Conservation (phyloP, 2,888 invertebrate genomes). For the Marronus borbonicus region DNA sequence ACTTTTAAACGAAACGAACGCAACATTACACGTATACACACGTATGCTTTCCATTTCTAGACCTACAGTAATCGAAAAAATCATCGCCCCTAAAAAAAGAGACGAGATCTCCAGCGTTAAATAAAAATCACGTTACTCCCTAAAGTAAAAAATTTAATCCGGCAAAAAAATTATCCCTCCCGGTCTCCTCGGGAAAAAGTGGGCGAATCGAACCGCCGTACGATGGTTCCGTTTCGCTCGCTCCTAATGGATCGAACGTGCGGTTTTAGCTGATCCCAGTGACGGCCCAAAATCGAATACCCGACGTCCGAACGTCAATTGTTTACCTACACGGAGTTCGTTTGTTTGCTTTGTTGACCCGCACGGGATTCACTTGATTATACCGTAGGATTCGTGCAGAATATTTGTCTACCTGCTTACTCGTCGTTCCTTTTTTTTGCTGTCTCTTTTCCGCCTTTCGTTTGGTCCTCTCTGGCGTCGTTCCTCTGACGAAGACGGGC, state of each 20-base stretch:
- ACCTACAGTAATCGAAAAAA: not conserved
- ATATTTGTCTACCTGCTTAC: constrained; percentile 43
- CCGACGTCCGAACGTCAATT: constrained; percentile 45
- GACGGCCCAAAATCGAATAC: constrained; percentile 36
- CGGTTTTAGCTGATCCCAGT: constrained; percentile 22
- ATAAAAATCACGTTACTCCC: constrained; percentile 39
- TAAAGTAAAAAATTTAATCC: constrained; percentile 37
- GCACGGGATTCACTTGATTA: constrained; percentile 42
- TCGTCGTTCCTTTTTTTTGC: constrained; percentile 18
- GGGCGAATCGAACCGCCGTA: not conserved
- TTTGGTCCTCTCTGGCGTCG: not conserved
- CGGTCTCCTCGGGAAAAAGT: not conserved
- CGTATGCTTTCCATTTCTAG: not conserved
- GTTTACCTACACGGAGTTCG: constrained; percentile 43
- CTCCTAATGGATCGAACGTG: constrained; percentile 13
- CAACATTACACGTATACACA: not conserved
- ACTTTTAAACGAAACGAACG: not conserved
- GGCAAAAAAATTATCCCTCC: constrained; percentile 34
- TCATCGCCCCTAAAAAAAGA: not conserved
- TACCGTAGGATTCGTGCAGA: constrained; percentile 27
- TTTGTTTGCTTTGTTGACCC: constrained; percentile 45
- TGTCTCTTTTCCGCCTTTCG: not conserved
- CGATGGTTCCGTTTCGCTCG: not conserved
- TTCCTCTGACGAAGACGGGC: not conserved
- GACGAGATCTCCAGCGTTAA: constrained; percentile 30